Conservation (phyloP, 2,888 invertebrate genomes). For the Carabus problematicus region DNA sequence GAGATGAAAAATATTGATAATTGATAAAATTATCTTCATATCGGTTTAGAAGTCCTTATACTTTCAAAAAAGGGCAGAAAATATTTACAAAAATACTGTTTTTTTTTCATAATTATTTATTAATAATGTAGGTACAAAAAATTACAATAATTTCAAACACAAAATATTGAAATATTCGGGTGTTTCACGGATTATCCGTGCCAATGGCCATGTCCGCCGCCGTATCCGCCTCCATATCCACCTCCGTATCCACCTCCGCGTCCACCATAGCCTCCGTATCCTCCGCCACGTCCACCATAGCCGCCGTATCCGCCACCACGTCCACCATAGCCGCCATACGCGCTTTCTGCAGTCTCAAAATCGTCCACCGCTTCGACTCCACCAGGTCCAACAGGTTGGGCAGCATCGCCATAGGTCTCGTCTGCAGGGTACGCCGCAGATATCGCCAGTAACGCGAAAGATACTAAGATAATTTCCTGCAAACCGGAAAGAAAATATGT, state of each 20-base stretch:
- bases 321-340: constrained; percentile 21
- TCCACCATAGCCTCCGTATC: constrained; percentile 25
- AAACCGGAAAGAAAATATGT: constrained; percentile 9
- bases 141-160: too few species aligned
- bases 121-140: too few species aligned
- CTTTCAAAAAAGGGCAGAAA: too few species aligned
- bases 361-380: constrained; percentile 21
- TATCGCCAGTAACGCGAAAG: constrained; percentile 19
- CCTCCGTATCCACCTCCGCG: constrained; percentile 30
- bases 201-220: constrained; percentile 22
- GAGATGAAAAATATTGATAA: too few species aligned
- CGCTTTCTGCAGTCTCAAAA: constrained; percentile 32
- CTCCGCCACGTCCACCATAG: constrained; percentile 9
- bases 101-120: too few species aligned
- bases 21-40: too few species aligned
- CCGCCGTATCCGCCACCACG: constrained; percentile 15
- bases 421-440: constrained; percentile 23
- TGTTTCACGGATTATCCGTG: too few species aligned
- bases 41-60: too few species aligned
- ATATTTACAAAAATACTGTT: too few species aligned
- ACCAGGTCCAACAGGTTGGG: background rate
- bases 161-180: too few species aligned
- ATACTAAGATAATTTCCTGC: constrained; percentile 21
- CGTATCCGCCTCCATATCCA: constrained; percentile 21
- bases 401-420: too few species aligned